phyloP scores from a whole-genome alignment of 2,113 vertebrate species.

The Pagrus major region DNA sequence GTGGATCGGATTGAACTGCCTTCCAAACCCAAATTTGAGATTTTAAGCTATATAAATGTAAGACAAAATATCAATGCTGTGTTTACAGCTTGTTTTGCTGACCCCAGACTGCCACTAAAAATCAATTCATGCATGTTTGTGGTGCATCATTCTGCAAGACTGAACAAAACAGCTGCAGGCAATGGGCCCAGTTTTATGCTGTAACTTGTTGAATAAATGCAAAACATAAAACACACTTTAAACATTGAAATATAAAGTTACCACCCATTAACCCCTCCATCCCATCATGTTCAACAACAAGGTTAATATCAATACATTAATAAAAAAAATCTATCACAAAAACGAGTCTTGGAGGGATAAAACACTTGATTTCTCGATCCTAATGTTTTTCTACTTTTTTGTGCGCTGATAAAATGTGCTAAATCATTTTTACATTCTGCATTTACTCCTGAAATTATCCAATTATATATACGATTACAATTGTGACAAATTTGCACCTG shows the following conservation, averaged over 20 bases:
- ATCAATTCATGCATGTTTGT: neutral
- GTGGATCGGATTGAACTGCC: neutral
- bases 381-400: neutral
- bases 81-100: neutral
- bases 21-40: no score
- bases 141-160: neutral
- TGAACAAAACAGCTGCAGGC: neutral
- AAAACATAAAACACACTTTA: neutral
- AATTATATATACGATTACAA: slow-evolving; percentile 12
- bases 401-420: neutral
- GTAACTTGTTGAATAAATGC: neutral
- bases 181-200: neutral
- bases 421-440: neutral
- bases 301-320: neutral
- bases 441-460: neutral
- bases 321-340: neutral
- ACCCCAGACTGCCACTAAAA: neutral
- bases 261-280: neutral
- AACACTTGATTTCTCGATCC: neutral
- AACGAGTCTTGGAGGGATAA: no score
- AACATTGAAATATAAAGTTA: neutral
- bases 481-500: slow-evolving; percentile 8
- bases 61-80: neutral
- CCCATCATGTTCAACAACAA: neutral
- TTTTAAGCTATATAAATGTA: no score